Percentiles rank a stretch among this genome's conserved stretches.
These are phyloP conservation scores for Calameuta idolon DNA, from an alignment of 2,888 invertebrate genomes.

Conservation along the genomic window DNA sequence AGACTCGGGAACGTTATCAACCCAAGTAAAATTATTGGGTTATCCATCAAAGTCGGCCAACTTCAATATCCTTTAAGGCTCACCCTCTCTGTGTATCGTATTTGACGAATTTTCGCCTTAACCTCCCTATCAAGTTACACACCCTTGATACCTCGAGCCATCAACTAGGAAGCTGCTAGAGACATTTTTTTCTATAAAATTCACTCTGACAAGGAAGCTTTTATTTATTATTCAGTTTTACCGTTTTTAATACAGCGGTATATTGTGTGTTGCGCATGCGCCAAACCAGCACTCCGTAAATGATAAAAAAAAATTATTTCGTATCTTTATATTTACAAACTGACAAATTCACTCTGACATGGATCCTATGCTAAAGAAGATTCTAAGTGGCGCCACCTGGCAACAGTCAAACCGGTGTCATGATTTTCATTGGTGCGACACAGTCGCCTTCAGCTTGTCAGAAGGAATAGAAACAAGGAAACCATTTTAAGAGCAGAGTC, in stretches of 20 bases:
- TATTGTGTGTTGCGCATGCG: too few relatives aligned
- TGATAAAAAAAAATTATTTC: too few relatives aligned
- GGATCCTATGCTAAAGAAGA: background rate
- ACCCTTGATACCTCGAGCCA: background rate
- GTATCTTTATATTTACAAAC: too few relatives aligned
- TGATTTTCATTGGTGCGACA: background rate
- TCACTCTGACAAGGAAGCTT: background rate
- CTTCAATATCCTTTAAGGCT: conserved; percentile 16
- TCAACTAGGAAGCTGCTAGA: background rate
- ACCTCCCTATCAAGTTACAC: background rate
- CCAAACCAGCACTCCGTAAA: too few relatives aligned
- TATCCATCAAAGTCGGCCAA: conserved; percentile 26
- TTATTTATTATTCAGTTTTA: background rate
- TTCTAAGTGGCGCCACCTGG: background rate
- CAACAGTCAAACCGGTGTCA: background rate
- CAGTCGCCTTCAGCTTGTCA: background rate
- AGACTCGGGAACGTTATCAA: background rate
- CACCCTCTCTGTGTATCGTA: conserved; percentile 4
- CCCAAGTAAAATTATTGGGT: conserved; percentile 29
- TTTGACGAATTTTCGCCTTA: conserved; percentile 25
- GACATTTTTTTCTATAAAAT: background rate
- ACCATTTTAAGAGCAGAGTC: background rate
- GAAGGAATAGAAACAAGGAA: background rate
- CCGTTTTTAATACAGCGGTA: background rate
- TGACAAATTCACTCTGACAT: too few relatives aligned